Evolutionary conservation across 2,113 vertebrate genomes (phyloP).

Genomic region (Natator depressus): DNA sequence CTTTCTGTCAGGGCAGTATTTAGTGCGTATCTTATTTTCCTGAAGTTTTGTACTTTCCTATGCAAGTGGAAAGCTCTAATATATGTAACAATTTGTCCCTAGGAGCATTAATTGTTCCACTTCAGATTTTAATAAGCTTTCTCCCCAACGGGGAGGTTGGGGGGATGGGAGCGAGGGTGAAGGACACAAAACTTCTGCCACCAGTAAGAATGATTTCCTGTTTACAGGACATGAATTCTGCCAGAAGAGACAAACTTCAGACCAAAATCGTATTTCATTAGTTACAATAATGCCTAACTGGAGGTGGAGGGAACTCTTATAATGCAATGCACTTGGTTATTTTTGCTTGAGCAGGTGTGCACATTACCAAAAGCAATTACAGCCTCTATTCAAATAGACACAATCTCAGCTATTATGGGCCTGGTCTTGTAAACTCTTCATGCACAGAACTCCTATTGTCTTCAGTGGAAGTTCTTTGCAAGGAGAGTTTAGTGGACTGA

Average conservation of each 20-base stretch:
- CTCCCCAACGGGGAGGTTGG: neutral
- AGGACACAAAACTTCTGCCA: neutral
- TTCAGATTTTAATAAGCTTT: constrained; percentile 36
- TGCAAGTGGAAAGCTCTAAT: neutral
- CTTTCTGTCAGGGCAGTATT: rapidly evolving
- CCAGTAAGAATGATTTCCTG: neutral
- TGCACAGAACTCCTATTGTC: neutral
- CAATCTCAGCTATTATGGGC: rapidly evolving
- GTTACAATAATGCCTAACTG: neutral
- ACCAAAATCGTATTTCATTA: neutral
- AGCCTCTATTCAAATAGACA: rapidly evolving
- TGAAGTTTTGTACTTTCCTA: neutral
- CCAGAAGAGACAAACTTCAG: neutral
- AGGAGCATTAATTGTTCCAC: constrained; percentile 32
- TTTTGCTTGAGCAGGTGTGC: rapidly evolving
- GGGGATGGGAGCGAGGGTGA: neutral
- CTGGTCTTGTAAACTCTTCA: neutral
- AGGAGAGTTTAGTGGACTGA: neutral
- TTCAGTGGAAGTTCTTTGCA: neutral
- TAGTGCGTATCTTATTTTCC: neutral
- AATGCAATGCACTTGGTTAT: rapidly evolving
- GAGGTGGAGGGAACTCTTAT: neutral
- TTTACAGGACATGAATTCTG: neutral
- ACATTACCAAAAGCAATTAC: neutral
- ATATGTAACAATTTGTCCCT: neutral